Evolutionary conservation across 1,140 invertebrate species (phyloP), one percentile per base, ranked within the genome.

Genomic region (Philaenus spumarius): DNA sequence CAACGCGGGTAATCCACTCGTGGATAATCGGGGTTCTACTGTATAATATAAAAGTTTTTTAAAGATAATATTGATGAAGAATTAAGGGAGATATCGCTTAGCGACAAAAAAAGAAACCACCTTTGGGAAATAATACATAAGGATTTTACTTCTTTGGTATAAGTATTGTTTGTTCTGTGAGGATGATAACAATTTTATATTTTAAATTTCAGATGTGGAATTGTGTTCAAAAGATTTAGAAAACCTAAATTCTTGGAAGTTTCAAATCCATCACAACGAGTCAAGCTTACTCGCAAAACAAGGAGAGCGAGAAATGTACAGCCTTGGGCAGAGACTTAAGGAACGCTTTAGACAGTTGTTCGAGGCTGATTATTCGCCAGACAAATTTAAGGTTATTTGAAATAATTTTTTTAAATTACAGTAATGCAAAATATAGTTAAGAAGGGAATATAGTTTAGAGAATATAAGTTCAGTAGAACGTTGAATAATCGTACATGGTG

Each of bases 151-250:
- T n/a, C n/a, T n/a, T n/a, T n/a, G n/a, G n/a, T n/a, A n/a, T n/a
- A n/a, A n/a, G n/a, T n/a, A n/a, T n/a, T n/a, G n/a, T n/a, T n/a
- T n/a, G n/a, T n/a, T n/a, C n/a, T n/a, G n/a, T n/a, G n/a, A n/a
- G n/a, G n/a, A n/a, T n/a, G n/a, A n/a, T n/a, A n/a, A n/a, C n/a
- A n/a, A n/a, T n/a, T n/a, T n/a, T n/a, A n/a, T n/a, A n/a, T n/a
- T n/a, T n/a, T n/a, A n/a, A n/a, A n/a, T 30, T 30, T 30, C n/a
- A 50, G 47, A 50, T 30, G 47, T 50, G 23, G 47, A 50, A 14
- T 24, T 50, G 23, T 50, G 47, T 30, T 23, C 15, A 11, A 2
- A 24, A 34, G 47, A 50, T 14, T 19, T 24, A 11, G 12, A 14
- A 7, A 50, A 50, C 23, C 47, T 50, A 6, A 19, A 14, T 9